Conservation (phyloP, 1,140 invertebrate genomes). For the Planococcus citri region DNA sequence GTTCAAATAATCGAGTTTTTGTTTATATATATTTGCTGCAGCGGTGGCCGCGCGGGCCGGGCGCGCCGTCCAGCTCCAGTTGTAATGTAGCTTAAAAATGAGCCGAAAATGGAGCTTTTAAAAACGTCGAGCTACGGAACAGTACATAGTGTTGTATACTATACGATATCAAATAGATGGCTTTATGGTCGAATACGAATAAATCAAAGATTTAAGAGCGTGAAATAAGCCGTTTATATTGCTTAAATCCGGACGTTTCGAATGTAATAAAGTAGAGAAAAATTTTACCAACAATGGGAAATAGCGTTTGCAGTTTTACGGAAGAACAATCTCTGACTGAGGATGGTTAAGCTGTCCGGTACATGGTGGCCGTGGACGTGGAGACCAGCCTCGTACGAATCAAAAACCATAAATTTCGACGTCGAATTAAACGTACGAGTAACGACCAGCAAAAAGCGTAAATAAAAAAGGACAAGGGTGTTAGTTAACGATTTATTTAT, state of each 20-base stretch:
- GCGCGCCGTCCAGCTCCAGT: too few relatives aligned
- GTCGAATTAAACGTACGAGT: conserved; percentile 7
- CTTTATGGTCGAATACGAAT: background rate
- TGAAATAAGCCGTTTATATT: conserved; percentile 7
- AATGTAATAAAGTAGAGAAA: conserved; percentile 5
- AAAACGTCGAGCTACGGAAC: background rate
- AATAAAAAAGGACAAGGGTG: conserved; percentile 6
- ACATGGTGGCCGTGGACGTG: background rate
- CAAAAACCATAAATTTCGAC: background rate
- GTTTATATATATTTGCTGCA: background rate
- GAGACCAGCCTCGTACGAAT: background rate
- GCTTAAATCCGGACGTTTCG: background rate
- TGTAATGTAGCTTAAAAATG: too few relatives aligned
- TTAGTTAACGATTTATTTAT: conserved; percentile 8
- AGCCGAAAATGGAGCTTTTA: too few relatives aligned
- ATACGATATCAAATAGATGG: background rate
- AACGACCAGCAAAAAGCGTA: background rate
- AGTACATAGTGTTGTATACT: background rate
- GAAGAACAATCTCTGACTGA: background rate
- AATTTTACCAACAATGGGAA: background rate
- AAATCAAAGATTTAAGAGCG: conserved; percentile 7
- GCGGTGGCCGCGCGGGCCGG: too few relatives aligned
- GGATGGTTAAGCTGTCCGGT: background rate
- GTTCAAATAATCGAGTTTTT: background rate
- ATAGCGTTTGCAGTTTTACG: background rate